Evolutionary conservation across 2,113 vertebrate species (phyloP), one percentile per base, ranked within the genome.

Genomic region (Actenoides hombroni): DNA sequence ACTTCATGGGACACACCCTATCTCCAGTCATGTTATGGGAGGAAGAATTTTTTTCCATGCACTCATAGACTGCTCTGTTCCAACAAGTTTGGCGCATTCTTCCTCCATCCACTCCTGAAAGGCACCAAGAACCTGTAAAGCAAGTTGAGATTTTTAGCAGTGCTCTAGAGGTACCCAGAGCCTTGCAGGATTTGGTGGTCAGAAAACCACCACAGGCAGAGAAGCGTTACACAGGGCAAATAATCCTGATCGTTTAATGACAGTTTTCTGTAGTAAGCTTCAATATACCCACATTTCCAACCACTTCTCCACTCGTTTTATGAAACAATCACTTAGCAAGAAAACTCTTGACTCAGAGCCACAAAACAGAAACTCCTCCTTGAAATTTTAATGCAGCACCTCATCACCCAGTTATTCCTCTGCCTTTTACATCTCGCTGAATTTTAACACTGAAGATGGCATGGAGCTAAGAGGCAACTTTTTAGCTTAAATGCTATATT

Each of bases 11-110:
- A 75, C 95, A 92, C 95, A 57, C 94, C 94, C 94, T 35, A 71
- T 37, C 61, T 79, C 42, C 80, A 92, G 65, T 44, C 88, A 48
- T 53, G 78, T 69, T 39, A 95, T 2, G 70, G 80, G 80, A 78
- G 83, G 48, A 94, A 46, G 75, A 79, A 73, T 76, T 86, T 91
- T 91, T 92, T 89, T 95, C 92, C 92, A 56, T 73, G 78, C 21
- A 3, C 23, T 92, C 83, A 92, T 29, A 73, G 25, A 79, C 51
- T 1, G 25, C 37, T 67, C 53, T 95, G 94, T 95, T 94, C 44
- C 61, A 94, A 96, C 95, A 96, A 92, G 96, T 82, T 83, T 65
- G n/a, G 44, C 39, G 20, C 61, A 86, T 88, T 96, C 92, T 65
- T 90, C 87, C 48, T 42, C 59, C 37, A 77, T 83, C 44, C n/a